Percentiles rank a stretch among this genome's conserved stretches.
phyloP scores from a whole-genome alignment of 2,113 vertebrate species.

The Bombycilla garrulus region DNA sequence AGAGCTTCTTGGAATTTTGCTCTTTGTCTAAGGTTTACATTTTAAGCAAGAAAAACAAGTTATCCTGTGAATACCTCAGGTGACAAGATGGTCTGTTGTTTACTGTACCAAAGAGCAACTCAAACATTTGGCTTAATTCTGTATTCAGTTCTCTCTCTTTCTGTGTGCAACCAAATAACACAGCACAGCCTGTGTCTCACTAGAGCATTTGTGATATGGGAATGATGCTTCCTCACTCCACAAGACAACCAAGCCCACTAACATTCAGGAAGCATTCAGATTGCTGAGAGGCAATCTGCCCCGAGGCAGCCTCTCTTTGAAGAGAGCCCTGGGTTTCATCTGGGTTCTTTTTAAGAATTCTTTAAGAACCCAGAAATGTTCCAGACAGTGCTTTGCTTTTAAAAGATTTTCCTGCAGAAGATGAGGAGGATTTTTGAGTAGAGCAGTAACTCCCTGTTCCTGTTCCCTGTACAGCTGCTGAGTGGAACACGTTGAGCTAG shows the following conservation, averaged over 20 bases:
- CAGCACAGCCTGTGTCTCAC: background rate
- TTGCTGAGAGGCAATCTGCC: background rate
- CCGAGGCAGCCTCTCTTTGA: background rate
- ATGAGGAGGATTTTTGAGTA: background rate
- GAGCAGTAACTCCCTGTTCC: background rate
- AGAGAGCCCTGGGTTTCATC: background rate
- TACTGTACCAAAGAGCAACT: background rate
- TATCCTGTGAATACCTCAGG: background rate
- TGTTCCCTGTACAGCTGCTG: background rate
- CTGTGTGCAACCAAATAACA: background rate
- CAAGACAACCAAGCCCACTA: background rate
- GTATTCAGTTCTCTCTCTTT: background rate
- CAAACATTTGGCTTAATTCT: background rate
- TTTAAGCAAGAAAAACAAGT: slow-evolving; percentile 20
- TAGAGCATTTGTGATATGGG: rapidly evolving
- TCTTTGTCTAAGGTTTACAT: background rate
- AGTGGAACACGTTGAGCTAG: background rate
- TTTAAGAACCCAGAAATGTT: background rate
- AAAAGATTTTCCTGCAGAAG: background rate
- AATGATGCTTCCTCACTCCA: background rate
- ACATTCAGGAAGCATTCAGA: background rate
- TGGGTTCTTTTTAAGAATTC: background rate
- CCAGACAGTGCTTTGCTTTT: background rate
- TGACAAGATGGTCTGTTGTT: background rate
- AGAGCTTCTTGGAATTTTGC: background rate